Evolutionary conservation across 1,140 invertebrate species (phyloP).

Genomic region (Drosophila lacertosa): DNA sequence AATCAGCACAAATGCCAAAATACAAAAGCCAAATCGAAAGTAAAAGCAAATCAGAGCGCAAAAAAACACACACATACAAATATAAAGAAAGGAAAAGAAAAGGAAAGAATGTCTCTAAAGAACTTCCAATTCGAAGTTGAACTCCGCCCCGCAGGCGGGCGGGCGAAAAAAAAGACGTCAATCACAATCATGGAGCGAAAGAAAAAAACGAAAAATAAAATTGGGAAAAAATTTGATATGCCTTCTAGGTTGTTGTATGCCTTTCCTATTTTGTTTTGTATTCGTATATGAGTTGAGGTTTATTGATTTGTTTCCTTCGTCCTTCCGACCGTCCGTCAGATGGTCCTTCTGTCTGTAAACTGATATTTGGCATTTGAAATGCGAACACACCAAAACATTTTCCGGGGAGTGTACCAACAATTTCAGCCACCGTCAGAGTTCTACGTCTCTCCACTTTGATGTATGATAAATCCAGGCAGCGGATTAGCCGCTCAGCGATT

Average conservation of each 20-base stretch:
- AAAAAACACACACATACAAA: background rate
- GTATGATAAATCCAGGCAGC: conserved; percentile 51
- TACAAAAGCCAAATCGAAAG: conserved; percentile 81
- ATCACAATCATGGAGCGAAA: conserved; percentile 60
- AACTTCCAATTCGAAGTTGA: conserved; percentile 56
- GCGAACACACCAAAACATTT: conserved; percentile 42
- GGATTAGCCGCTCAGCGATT: conserved; percentile 80
- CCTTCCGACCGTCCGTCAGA: background rate
- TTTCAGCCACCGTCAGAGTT: conserved; percentile 3
- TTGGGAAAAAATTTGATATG: conserved; percentile 73
- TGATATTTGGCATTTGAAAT: conserved; percentile 79
- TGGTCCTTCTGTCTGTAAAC: conserved; percentile 54
- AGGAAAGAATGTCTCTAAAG: conserved; percentile 47
- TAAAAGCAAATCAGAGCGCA: conserved; percentile 69
- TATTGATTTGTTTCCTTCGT: conserved; percentile 72
- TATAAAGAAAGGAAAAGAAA: conserved; percentile 31
- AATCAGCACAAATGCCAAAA: conserved; percentile 78
- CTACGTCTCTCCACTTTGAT: conserved; percentile 32
- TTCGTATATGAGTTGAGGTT: conserved; percentile 52
- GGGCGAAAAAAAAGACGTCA: conserved; percentile 67
- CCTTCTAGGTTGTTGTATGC: conserved; percentile 54
- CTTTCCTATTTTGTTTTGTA: conserved; percentile 10
- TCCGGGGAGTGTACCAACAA: conserved; percentile 16
- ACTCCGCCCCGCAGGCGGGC: conserved; percentile 41
- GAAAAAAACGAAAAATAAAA: conserved; percentile 27